Evolutionary conservation across 2,113 vertebrate genomes (phyloP), one percentile per base, ranked within the genome.

Genomic region (Balaeniceps rex): DNA sequence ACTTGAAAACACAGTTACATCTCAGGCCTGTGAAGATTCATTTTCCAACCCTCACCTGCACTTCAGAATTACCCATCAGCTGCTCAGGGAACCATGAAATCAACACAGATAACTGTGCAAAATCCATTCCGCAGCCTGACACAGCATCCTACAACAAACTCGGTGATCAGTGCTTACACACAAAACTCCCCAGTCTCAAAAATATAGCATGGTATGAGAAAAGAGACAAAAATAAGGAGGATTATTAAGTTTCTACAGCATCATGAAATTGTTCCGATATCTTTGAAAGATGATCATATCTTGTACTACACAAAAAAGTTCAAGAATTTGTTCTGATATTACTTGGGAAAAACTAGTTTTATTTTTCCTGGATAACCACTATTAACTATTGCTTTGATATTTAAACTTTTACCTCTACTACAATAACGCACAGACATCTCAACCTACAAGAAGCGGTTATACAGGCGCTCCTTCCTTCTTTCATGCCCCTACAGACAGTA

Each of bases 361-460:
- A 2, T 76, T 68, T 83, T 33, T 61, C 47, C 61, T 82, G 61
- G 29, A 36, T 28, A 82, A 15, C 2, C 31, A n/a, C 14, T 55
- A 18, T 12, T 14, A 71, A 78, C 8, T 13, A 29, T 1, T 31
- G 51, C 18, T 78, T 40, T 7, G n/a, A 4, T 22, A 78, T 49
- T 36, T 19, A 7, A 42, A 12, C 23, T 19, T 65, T 49, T 12
- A 24, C 4, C 49, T 69, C 22, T 12, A 2, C 19, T 28, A 9
- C 18, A 8, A 1, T 3, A 5, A 23, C 0, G 7, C 2, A 4
- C 19, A 19, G 24, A 31, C 17, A 1, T 1, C 12, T 0, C 55
- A 40, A 51, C 18, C 40, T 13, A 16, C 52, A 44, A 12, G 12
- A 10, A 38, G 40, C 4, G 29, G 23, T 4, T 29, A 10, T 3